Conservation (phyloP, 2,113 vertebrate species). For the Arvicanthis niloticus region DNA sequence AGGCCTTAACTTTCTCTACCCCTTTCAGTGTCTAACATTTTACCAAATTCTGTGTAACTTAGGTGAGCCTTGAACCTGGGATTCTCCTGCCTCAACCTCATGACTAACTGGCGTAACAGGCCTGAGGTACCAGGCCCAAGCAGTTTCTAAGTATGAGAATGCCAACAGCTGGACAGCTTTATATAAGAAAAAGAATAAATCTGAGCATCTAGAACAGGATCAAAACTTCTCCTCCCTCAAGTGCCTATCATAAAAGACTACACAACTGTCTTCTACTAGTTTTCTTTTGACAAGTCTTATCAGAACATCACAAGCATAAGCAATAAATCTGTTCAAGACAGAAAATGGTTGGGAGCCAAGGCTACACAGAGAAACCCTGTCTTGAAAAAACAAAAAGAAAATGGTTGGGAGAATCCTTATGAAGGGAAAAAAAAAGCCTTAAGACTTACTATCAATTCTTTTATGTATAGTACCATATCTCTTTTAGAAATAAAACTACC, state of each 20-base stretch:
- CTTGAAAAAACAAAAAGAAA: too few relatives aligned
- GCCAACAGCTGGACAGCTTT: background rate
- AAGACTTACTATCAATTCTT: background rate
- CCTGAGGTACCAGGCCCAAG: background rate
- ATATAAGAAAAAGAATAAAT: background rate
- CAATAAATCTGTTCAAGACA: conserved; percentile 31
- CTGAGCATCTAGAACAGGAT: too few relatives aligned
- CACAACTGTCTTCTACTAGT: background rate
- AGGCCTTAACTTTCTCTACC: conserved; percentile 30
- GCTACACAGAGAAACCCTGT: too few relatives aligned
- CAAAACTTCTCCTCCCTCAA: too few relatives aligned
- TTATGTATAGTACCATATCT: background rate
- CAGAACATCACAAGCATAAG: background rate
- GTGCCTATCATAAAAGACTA: background rate
- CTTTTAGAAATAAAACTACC: conserved; percentile 25
- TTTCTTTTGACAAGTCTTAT: conserved; percentile 24
- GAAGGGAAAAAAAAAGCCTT: background rate
- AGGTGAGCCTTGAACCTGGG: background rate
- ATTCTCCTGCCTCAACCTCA: background rate
- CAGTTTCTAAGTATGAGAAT: conserved; percentile 24
- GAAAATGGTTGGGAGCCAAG: background rate
- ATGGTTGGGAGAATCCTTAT: background rate
- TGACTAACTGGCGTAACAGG: background rate
- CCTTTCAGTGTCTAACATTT: conserved; percentile 28
- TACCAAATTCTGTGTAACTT: background rate